A percentile compares a stretch with the other conserved stretches of the same genome.
Conservation (phyloP, 2,888 invertebrate species). For the Eristalis pertinax region DNA sequence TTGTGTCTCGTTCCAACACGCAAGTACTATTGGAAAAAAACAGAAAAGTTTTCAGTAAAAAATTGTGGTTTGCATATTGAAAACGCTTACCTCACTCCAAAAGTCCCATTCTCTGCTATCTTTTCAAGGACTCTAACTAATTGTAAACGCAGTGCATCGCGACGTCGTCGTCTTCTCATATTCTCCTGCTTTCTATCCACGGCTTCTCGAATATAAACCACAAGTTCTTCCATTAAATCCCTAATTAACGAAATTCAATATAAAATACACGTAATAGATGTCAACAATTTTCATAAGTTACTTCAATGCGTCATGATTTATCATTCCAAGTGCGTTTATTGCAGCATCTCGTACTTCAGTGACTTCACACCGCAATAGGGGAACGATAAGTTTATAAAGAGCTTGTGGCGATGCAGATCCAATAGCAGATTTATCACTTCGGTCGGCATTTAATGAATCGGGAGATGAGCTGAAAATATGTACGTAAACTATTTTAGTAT, state of each 20-base stretch:
- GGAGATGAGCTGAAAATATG: slow-evolving; percentile 90
- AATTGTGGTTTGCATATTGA: not conserved
- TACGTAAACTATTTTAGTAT: slow-evolving; percentile 8
- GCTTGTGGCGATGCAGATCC: slow-evolving; percentile 90
- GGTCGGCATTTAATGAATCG: slow-evolving; percentile 92
- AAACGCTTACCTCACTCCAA: slow-evolving; percentile 86
- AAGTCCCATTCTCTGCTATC: slow-evolving; percentile 95
- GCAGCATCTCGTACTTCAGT: slow-evolving; percentile 97
- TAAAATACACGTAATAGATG: not conserved
- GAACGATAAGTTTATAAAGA: slow-evolving; percentile 95
- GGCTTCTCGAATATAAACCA: slow-evolving; percentile 95
- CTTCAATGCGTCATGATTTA: slow-evolving; percentile 97
- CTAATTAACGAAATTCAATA: slow-evolving; percentile 81
- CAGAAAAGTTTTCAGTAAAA: not conserved
- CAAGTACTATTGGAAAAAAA: slow-evolving; percentile 84
- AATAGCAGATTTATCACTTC: slow-evolving; percentile 87
- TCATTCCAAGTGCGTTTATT: slow-evolving; percentile 95
- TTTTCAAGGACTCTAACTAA: slow-evolving; percentile 95
- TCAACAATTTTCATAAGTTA: slow-evolving; percentile 80
- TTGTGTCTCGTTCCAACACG: slow-evolving; percentile 91
- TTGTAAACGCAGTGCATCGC: slow-evolving; percentile 95
- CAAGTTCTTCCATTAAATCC: slow-evolving; percentile 97
- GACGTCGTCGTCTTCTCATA: slow-evolving; percentile 92
- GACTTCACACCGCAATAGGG: slow-evolving; percentile 95
- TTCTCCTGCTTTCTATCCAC: slow-evolving; percentile 99